Evolutionary conservation across 2,888 invertebrate genomes (phyloP).

Genomic region (Heliconius erato): DNA sequence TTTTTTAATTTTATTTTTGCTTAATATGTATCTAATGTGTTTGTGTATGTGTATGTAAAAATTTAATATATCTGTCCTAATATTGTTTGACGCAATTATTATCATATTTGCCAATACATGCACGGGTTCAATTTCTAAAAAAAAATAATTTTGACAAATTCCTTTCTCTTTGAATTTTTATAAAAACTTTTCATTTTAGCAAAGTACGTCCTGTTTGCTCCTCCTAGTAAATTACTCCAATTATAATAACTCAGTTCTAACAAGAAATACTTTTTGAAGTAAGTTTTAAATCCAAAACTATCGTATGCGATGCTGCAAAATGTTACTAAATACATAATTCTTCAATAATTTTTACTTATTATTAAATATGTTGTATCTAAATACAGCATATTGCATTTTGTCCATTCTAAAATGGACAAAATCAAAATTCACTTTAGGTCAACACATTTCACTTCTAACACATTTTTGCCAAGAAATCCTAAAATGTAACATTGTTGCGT

Average conservation of each 20-base stretch:
- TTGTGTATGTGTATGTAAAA: too few species aligned
- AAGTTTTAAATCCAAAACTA: not conserved
- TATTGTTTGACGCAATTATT: too few species aligned
- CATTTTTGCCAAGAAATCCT: not conserved
- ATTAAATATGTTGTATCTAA: not conserved
- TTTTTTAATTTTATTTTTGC: not conserved
- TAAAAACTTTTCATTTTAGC: not conserved
- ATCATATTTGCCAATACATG: too few species aligned
- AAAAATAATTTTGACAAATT: too few species aligned
- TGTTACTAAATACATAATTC: not conserved
- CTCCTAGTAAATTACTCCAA: not conserved
- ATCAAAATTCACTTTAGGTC: conserved; percentile 2
- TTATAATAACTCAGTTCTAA: not conserved
- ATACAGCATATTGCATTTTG: too few species aligned
- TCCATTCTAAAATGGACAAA: not conserved
- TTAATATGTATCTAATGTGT: too few species aligned
- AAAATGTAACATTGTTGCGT: not conserved
- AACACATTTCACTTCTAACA: not conserved
- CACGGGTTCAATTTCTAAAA: too few species aligned
- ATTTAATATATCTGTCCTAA: too few species aligned
- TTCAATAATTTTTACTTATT: not conserved
- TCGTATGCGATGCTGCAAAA: not conserved
- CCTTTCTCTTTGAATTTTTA: not conserved
- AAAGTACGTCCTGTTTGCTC: not conserved
- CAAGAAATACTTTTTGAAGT: not conserved